Conservation (phyloP, 2,888 invertebrate species). For the Aphidoletes aphidimyza region DNA sequence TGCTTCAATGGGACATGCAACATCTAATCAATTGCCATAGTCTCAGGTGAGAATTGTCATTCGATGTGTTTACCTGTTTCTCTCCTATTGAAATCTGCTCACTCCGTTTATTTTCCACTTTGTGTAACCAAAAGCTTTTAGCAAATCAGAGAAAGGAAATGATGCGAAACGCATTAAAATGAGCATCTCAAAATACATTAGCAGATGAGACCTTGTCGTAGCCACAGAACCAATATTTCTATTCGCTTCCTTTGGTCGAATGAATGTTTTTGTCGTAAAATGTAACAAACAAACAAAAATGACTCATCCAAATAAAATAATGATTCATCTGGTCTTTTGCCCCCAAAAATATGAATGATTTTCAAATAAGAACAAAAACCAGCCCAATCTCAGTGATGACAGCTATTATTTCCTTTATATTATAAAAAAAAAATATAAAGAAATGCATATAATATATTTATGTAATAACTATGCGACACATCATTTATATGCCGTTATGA, state of each 20-base stretch:
- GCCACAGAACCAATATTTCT: not conserved
- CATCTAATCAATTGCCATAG: slow-evolving; percentile 25
- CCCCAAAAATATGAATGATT: not conserved
- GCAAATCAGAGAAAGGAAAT: not conserved
- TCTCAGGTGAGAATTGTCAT: slow-evolving; percentile 24
- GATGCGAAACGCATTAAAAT: slow-evolving; percentile 23
- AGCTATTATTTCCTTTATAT: not conserved
- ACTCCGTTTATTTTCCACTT: not conserved
- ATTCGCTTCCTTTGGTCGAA: no score
- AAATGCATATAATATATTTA: no score
- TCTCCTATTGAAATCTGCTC: slow-evolving; percentile 29
- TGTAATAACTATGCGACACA: no score
- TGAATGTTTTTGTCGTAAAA: no score
- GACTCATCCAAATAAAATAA: not conserved
- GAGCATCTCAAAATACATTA: slow-evolving; percentile 7
- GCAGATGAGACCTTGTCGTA: slow-evolving; percentile 23
- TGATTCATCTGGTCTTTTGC: slow-evolving; percentile 2
- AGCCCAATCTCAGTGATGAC: not conserved
- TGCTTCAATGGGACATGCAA: not conserved
- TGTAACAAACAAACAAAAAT: no score
- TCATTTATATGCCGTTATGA: slow-evolving; percentile 28
- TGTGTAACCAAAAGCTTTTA: slow-evolving; percentile 13
- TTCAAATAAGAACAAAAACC: not conserved
- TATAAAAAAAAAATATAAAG: no score
- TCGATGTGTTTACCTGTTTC: slow-evolving; percentile 5